Percentiles rank a stretch among this genome's conserved stretches.
phyloP scores from a whole-genome alignment of 1,140 invertebrate genomes.

The Pararge aegeria region DNA sequence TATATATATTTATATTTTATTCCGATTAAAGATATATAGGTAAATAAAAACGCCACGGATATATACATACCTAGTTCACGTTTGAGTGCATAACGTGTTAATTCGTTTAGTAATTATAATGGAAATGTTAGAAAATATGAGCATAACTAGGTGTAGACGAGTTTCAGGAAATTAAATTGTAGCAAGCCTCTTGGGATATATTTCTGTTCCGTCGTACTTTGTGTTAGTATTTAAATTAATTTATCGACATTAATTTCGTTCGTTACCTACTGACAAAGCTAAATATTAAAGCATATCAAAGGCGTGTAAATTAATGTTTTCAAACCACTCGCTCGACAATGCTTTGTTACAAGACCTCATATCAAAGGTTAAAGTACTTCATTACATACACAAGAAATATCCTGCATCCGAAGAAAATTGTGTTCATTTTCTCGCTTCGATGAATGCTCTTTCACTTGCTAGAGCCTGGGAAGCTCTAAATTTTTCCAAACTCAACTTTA shows the following conservation, averaged over 20 bases:
- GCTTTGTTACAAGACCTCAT: no score
- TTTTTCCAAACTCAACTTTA: no score
- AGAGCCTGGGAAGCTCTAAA: no score
- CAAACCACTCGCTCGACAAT: no score
- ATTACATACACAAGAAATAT: no score
- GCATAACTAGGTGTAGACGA: background rate
- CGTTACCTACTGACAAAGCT: background rate
- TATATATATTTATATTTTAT: no score
- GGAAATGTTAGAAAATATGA: background rate
- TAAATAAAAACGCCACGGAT: no score
- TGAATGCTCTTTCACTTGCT: no score
- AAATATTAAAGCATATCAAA: background rate
- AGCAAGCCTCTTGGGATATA: background rate
- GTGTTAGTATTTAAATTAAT: background rate
- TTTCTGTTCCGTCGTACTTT: background rate
- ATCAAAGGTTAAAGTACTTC: no score
- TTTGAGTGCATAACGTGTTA: background rate
- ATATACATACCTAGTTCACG: background rate
- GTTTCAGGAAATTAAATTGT: background rate
- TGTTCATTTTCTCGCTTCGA: no score
- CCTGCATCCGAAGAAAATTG: no score
- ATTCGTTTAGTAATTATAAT: constrained; percentile 1
- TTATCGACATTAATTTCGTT: background rate
- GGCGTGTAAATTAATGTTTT: background rate
- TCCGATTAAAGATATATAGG: no score